A percentile compares a stretch with the other conserved stretches of the same genome.
Evolutionary conservation across 2,113 vertebrate species (phyloP).

Genomic region (Crotalus tigris): DNA sequence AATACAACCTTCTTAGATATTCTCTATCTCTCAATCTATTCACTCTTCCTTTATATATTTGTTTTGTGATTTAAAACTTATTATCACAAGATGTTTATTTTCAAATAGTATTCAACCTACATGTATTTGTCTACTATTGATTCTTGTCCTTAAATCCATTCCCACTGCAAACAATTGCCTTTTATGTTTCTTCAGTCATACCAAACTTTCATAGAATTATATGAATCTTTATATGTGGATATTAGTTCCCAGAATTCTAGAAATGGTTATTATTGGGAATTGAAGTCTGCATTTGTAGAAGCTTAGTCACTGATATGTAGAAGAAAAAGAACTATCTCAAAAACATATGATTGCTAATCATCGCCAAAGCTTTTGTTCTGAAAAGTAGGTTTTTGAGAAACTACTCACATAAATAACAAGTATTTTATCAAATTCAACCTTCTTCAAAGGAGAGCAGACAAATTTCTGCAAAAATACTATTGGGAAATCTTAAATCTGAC

Average conservation of each 20-base stretch:
- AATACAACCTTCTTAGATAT: neutral
- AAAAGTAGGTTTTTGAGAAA: neutral
- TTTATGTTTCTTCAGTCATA: neutral
- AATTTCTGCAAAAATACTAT: neutral
- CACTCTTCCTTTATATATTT: neutral
- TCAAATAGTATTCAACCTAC: neutral
- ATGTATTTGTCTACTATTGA: neutral
- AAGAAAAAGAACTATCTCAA: neutral
- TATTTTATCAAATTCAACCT: neutral
- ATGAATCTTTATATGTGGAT: neutral
- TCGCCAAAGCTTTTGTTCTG: neutral
- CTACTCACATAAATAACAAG: neutral
- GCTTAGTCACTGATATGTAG: neutral
- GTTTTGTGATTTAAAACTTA: neutral
- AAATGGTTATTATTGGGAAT: neutral
- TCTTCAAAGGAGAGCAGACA: neutral
- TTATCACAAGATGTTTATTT: neutral
- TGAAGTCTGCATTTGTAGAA: neutral
- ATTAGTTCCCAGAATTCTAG: neutral
- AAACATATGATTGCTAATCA: neutral
- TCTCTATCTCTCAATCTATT: neutral
- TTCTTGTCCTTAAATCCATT: neutral
- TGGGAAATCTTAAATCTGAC: neutral
- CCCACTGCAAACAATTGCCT: neutral
- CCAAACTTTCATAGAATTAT: neutral